A percentile compares a stretch with the other conserved stretches of the same genome.
Conservation (phyloP, 2,888 invertebrate genomes). For the Sinelater perroti region DNA sequence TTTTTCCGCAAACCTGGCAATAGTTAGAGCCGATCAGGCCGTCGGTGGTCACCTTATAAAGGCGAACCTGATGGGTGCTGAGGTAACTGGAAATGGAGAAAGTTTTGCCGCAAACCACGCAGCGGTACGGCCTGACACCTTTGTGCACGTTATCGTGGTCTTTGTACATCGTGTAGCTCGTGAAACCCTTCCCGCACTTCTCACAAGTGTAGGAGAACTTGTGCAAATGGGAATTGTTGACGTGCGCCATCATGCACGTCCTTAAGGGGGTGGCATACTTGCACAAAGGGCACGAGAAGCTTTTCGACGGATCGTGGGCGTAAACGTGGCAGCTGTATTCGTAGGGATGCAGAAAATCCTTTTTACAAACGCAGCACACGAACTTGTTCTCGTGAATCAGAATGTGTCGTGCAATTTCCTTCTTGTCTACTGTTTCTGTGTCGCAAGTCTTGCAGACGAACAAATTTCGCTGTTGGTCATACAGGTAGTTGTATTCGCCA, state of each 20-base stretch:
- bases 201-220: conserved; percentile 63
- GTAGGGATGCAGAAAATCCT: conserved; percentile 52
- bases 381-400: conserved; percentile 33
- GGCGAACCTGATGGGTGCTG: conserved; percentile 51
- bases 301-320: conserved; percentile 50
- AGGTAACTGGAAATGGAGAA: conserved; percentile 61
- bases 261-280: conserved; percentile 48
- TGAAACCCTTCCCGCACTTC: conserved; percentile 66
- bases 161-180: conserved; percentile 63
- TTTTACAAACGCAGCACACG: conserved; percentile 50
- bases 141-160: conserved; percentile 68
- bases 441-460: conserved; percentile 41
- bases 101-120: conserved; percentile 64
- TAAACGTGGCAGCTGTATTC: conserved; percentile 53
- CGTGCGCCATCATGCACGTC: conserved; percentile 50
- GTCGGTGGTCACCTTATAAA: conserved; percentile 55
- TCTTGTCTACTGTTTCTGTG: conserved; percentile 20
- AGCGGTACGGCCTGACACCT: conserved; percentile 63
- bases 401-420: conserved; percentile 38
- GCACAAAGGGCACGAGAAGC: conserved; percentile 53
- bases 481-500: conserved; percentile 45
- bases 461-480: conserved; percentile 48
- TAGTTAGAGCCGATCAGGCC: conserved; percentile 60
- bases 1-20: conserved; percentile 51
- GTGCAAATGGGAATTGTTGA: conserved; percentile 54